Percentiles rank a stretch among this genome's conserved stretches.
phyloP scores from a whole-genome alignment of 2,888 invertebrate genomes.

The Kuschelorhynchus macadamiae region DNA sequence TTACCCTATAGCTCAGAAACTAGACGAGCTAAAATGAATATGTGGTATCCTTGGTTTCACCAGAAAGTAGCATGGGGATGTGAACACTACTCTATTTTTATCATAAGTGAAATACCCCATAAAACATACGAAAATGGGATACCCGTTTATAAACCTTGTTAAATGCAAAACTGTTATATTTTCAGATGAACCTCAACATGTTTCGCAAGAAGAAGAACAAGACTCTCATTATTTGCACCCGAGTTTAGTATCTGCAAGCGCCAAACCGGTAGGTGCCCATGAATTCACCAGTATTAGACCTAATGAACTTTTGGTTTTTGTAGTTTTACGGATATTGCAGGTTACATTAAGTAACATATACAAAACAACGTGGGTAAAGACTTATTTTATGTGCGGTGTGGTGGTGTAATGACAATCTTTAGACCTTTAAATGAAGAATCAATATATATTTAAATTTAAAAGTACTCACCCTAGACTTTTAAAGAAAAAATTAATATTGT shows the following conservation, averaged over 20 bases:
- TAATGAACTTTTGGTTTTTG: constrained; percentile 51
- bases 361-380: constrained; percentile 7
- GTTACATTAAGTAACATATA: constrained; percentile 16
- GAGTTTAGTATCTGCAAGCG: constrained; percentile 75
- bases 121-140: too few species aligned
- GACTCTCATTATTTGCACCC: constrained; percentile 85
- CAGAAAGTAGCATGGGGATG: too few species aligned
- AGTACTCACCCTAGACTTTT: not conserved
- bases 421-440: constrained; percentile 21
- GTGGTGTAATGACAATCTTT: constrained; percentile 5
- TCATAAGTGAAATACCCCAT: too few species aligned
- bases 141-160: too few species aligned
- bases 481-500: constrained; percentile 4
- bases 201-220: constrained; percentile 12
- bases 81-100: too few species aligned
- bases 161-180: too few species aligned
- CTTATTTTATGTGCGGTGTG: constrained; percentile 17
- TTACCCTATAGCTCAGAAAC: too few species aligned
- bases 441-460: constrained; percentile 8
- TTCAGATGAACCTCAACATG: constrained; percentile 19
- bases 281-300: constrained; percentile 30
- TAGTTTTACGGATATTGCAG: constrained; percentile 40
- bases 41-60: too few species aligned
- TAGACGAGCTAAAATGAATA: too few species aligned
- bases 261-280: constrained; percentile 76